Conservation (phyloP, 2,797 vertebrate genomes). For the Chelonia mydas region DNA sequence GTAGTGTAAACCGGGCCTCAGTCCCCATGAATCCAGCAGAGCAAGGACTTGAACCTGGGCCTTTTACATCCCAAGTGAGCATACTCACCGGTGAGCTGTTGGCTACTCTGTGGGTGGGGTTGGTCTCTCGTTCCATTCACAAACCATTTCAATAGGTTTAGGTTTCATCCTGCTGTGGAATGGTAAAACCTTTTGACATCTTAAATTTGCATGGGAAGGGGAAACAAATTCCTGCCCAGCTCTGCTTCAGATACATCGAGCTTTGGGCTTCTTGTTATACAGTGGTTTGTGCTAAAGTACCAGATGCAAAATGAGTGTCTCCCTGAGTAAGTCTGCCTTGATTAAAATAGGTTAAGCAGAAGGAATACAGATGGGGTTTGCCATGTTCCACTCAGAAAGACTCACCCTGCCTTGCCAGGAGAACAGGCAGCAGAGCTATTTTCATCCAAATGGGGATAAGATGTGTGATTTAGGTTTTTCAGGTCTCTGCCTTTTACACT, state of each 20-base stretch:
- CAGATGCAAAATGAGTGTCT: background rate
- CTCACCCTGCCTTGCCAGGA: slow-evolving; percentile 3
- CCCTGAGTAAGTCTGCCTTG: background rate
- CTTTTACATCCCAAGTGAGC: background rate
- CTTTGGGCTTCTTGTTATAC: background rate
- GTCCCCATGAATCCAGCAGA: background rate
- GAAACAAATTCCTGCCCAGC: background rate
- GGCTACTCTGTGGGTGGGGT: background rate
- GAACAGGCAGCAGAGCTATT: background rate
- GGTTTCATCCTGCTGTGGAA: background rate
- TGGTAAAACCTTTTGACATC: background rate
- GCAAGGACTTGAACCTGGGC: background rate
- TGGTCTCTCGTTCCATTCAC: background rate
- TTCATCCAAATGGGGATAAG: background rate
- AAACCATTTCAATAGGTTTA: background rate
- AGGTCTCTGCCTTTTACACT: slow-evolving; percentile 10
- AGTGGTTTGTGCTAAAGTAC: background rate
- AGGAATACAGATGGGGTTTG: background rate
- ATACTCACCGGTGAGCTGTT: background rate
- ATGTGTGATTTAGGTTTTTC: background rate
- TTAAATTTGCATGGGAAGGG: background rate
- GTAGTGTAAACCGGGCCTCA: background rate
- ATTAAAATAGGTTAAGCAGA: background rate
- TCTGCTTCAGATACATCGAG: background rate
- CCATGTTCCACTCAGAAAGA: fast-evolving